Evolutionary conservation across 2,797 vertebrate genomes (phyloP).

Genomic region (Pempheris klunzingeri): DNA sequence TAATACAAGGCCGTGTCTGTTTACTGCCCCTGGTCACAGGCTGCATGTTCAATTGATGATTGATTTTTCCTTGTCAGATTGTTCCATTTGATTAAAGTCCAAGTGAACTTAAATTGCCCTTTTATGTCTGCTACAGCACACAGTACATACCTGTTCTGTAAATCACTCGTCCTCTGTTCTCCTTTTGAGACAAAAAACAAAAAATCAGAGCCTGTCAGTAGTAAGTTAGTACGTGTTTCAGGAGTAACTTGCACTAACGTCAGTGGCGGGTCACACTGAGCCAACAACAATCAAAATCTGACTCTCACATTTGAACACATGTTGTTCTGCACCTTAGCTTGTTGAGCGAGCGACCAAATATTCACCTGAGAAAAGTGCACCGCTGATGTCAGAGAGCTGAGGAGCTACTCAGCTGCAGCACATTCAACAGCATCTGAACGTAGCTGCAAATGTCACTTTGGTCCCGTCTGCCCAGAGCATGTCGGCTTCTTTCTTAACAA

Average conservation of each 20-base stretch:
- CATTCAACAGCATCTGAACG: too few species aligned
- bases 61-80: conserved; percentile 20
- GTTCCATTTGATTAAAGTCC: background rate
- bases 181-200: background rate
- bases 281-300: too few species aligned
- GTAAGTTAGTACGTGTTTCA: too few species aligned
- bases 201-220: background rate
- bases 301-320: too few species aligned
- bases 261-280: background rate
- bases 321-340: background rate
- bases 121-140: background rate
- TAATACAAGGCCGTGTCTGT: background rate
- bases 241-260: too few species aligned
- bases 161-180: background rate
- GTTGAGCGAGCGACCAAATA: background rate
- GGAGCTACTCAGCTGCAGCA: background rate
- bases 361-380: background rate
- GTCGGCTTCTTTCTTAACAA: too few species aligned
- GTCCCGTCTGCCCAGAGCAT: too few species aligned
- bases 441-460: background rate
- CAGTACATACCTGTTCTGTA: background rate
- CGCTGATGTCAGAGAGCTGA: background rate
- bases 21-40: background rate
- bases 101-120: conserved; percentile 5
- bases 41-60: conserved; percentile 15